A percentile compares a stretch with the other conserved stretches of the same genome.
Conservation (phyloP, 2,113 vertebrate species). For the Probosciger aterrimus region DNA sequence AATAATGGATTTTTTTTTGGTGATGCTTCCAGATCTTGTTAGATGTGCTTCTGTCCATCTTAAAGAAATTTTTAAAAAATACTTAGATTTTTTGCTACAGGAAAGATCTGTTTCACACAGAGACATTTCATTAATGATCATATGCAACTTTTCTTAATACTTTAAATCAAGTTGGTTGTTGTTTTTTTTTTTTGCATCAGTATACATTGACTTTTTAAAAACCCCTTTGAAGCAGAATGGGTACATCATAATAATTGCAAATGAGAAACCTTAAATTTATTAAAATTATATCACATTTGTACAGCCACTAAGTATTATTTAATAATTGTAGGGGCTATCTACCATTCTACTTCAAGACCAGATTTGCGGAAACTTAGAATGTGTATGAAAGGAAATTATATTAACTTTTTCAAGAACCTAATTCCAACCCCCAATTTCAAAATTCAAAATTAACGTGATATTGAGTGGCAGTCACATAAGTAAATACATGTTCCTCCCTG, state of each 20-base stretch:
- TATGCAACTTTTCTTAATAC: neutral
- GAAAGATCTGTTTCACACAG: neutral
- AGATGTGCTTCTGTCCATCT: neutral
- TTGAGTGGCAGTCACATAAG: neutral
- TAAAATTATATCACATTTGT: neutral
- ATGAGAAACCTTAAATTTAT: neutral
- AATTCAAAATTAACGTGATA: neutral
- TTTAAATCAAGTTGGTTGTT: neutral
- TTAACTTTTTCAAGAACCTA: neutral
- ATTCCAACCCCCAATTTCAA: neutral
- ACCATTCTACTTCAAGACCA: neutral
- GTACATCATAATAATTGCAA: neutral
- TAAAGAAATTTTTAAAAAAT: neutral
- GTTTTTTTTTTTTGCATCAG: neutral
- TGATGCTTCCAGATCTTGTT: rapidly evolving
- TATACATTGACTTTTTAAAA: neutral
- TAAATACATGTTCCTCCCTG: neutral
- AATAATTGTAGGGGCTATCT: neutral
- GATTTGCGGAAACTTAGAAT: neutral
- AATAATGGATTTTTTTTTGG: neutral
- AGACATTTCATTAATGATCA: neutral
- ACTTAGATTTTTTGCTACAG: neutral
- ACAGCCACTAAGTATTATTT: neutral
- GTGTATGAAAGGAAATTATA: neutral
- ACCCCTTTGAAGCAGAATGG: neutral